Conservation (phyloP, 2,797 vertebrate species). For the Gymnocypris eckloni region DNA sequence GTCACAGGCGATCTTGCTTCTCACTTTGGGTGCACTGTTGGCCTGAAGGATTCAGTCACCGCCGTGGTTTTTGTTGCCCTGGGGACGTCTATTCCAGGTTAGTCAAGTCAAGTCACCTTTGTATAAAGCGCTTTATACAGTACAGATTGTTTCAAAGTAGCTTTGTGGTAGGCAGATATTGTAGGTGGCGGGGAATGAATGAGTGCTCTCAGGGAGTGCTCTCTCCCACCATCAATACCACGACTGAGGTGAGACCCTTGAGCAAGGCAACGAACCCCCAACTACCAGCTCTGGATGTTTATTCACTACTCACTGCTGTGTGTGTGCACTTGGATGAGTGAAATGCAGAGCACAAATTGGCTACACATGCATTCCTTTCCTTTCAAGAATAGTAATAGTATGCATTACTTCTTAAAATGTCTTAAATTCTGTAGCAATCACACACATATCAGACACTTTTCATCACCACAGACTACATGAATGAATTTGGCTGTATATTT, state of each 20-base stretch:
- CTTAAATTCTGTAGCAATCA: background rate
- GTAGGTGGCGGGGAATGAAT: no score
- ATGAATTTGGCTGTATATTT: background rate
- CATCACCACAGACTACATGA: background rate
- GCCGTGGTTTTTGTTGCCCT: constrained; percentile 88
- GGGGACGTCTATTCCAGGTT: constrained; percentile 87
- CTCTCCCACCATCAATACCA: no score
- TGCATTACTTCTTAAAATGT: background rate
- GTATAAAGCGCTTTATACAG: background rate
- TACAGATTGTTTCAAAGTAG: background rate
- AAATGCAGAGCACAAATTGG: no score
- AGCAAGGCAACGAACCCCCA: no score
- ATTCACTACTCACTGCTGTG: no score
- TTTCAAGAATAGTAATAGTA: background rate
- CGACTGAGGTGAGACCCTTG: no score
- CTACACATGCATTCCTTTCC: no score
- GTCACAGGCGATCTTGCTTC: constrained; percentile 86
- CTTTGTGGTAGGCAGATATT: no score
- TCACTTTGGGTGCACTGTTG: constrained; percentile 87
- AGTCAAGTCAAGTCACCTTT: background rate
- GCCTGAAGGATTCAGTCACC: constrained; percentile 87
- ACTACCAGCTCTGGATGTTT: no score
- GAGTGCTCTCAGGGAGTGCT: no score
- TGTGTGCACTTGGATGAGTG: no score
- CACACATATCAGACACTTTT: background rate